Conservation (phyloP, 2,113 vertebrate genomes). For the Tachysurus vachellii region DNA sequence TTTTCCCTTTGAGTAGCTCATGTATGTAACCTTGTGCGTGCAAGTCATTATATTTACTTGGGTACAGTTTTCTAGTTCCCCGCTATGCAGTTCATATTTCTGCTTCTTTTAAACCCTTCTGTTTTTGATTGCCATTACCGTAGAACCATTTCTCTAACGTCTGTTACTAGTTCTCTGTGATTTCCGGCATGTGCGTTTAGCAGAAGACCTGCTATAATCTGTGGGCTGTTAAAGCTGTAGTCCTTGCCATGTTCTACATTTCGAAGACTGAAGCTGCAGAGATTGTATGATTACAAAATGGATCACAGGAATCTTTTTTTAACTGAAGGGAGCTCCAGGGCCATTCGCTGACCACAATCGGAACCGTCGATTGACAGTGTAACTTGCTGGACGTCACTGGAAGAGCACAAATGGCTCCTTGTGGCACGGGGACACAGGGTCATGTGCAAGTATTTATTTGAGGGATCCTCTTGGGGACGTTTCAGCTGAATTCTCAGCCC, state of each 20-base stretch:
- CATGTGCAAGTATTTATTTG: slow-evolving; percentile 59
- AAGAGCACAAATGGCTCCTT: slow-evolving; percentile 49
- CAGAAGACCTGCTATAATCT: background rate
- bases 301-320: slow-evolving; percentile 8
- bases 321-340: slow-evolving; percentile 1
- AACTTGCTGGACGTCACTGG: slow-evolving; percentile 46
- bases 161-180: background rate
- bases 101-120: background rate
- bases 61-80: background rate
- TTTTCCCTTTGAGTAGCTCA: background rate
- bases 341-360: slow-evolving; percentile 33
- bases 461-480: slow-evolving; percentile 50
- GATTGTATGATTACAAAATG: slow-evolving; percentile 1
- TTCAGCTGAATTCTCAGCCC: slow-evolving; percentile 44
- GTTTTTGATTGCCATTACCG: background rate
- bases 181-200: background rate
- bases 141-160: background rate
- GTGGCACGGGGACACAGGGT: slow-evolving; percentile 52
- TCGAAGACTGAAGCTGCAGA: background rate
- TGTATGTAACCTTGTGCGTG: background rate
- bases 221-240: background rate
- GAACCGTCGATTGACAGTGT: slow-evolving; percentile 36
- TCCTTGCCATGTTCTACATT: background rate
- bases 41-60: background rate
- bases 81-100: background rate